A percentile compares a stretch with the other conserved stretches of the same genome.
Conservation (phyloP, 1,140 invertebrate species). For the Monomorium pharaonis region DNA sequence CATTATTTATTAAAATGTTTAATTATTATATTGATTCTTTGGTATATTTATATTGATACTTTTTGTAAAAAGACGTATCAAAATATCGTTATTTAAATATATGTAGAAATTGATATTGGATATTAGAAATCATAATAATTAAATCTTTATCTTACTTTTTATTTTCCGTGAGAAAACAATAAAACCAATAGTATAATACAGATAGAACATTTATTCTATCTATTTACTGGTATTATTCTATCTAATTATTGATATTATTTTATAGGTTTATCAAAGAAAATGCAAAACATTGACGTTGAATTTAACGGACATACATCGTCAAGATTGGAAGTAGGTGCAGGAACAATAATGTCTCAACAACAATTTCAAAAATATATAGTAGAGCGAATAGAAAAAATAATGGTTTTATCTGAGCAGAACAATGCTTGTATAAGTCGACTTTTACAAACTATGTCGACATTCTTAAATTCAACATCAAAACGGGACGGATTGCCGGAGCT, state of each 20-base stretch:
- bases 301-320: not conserved
- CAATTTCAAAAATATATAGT: not conserved
- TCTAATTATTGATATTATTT: no score
- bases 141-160: not conserved
- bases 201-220: no score
- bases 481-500: not conserved
- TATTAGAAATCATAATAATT: not conserved
- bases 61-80: not conserved
- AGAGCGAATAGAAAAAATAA: not conserved
- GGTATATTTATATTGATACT: not conserved
- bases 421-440: not conserved
- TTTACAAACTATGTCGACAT: not conserved
- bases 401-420: not conserved
- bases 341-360: not conserved
- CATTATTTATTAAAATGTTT: not conserved
- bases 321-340: not conserved
- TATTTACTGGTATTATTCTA: no score
- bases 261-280: not conserved
- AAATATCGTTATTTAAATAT: not conserved
- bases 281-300: not conserved
- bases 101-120: not conserved
- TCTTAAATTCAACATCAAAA: not conserved
- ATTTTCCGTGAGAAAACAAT: not conserved
- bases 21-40: not conserved
- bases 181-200: not conserved